Percentiles rank a stretch among this genome's conserved stretches.
phyloP scores from a whole-genome alignment of 1,140 invertebrate genomes.

The Philotrypesis tridentata region DNA sequence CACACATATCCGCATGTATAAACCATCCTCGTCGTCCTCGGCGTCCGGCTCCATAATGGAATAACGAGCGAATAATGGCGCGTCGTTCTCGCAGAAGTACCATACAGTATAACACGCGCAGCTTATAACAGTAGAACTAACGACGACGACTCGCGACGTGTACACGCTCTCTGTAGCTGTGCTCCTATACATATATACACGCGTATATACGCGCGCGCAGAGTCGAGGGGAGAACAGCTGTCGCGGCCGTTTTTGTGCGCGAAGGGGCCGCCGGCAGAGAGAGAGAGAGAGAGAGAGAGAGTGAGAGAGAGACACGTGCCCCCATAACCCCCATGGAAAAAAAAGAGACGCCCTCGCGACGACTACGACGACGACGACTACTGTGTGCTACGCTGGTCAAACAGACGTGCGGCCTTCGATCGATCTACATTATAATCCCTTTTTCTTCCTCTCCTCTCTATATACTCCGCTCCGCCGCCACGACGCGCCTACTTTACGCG shows the following conservation, averaged over 20 bases:
- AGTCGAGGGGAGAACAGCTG: conserved; percentile 65
- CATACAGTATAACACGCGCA: background rate
- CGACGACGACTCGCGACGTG: too few relatives aligned
- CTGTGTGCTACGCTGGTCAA: conserved; percentile 31
- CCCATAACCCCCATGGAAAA: conserved; percentile 64
- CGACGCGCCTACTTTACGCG: too few relatives aligned
- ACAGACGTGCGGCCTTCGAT: conserved; percentile 35
- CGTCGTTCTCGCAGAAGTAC: conserved; percentile 36
- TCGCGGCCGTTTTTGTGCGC: conserved; percentile 62
- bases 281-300: too few relatives aligned
- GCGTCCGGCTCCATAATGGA: background rate
- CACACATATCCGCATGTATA: background rate
- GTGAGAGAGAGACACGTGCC: too few relatives aligned
- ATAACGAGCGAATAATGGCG: conserved; percentile 12
- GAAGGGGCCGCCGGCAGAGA: background rate
- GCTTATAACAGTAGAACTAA: background rate
- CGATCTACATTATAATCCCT: background rate
- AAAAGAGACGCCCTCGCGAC: conserved; percentile 18
- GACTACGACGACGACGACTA: background rate
- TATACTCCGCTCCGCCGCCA: too few relatives aligned
- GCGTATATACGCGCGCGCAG: conserved; percentile 55
- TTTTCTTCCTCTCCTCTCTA: too few relatives aligned
- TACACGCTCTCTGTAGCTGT: too few relatives aligned
- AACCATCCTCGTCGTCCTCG: background rate
- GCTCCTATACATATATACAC: too few relatives aligned